Percentiles rank a stretch among this genome's conserved stretches.
phyloP scores from a whole-genome alignment of 2,888 invertebrate species.

The Pseudococcus viburni region DNA sequence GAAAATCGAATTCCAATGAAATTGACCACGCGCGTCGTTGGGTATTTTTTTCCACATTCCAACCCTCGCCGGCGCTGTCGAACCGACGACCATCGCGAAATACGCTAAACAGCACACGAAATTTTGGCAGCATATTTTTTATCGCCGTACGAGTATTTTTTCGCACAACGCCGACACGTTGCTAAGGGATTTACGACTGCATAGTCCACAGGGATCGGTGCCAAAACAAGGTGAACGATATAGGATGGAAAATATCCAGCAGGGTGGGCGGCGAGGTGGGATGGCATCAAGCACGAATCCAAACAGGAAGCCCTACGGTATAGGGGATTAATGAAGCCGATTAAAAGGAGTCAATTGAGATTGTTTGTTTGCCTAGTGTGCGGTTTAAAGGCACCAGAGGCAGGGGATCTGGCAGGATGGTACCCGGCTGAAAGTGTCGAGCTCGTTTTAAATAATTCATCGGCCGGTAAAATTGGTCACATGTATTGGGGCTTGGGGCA shows the following conservation, averaged over 20 bases:
- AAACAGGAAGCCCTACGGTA: background rate
- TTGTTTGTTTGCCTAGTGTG: background rate
- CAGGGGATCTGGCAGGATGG: background rate
- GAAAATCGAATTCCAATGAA: slow-evolving; percentile 13
- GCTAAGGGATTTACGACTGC: slow-evolving; percentile 1
- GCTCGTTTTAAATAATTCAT: slow-evolving; percentile 10
- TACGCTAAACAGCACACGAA: background rate
- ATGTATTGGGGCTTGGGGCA: no score
- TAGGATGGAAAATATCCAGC: background rate
- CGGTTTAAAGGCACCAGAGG: background rate
- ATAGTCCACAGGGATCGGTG: background rate
- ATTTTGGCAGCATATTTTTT: slow-evolving; percentile 1
- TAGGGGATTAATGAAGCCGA: background rate
- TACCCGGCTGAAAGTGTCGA: background rate
- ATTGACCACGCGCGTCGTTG: slow-evolving; percentile 12
- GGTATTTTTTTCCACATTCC: background rate
- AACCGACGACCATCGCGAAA: background rate
- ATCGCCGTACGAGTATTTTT: background rate
- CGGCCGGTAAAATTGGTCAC: background rate
- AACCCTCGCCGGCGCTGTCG: background rate
- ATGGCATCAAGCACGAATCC: background rate
- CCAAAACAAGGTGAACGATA: background rate
- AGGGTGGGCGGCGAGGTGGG: background rate
- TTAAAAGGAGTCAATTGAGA: slow-evolving; percentile 1
- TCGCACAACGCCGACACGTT: background rate